Evolutionary conservation across 2,797 vertebrate genomes (phyloP).

Genomic region (Phoebastria nigripes): DNA sequence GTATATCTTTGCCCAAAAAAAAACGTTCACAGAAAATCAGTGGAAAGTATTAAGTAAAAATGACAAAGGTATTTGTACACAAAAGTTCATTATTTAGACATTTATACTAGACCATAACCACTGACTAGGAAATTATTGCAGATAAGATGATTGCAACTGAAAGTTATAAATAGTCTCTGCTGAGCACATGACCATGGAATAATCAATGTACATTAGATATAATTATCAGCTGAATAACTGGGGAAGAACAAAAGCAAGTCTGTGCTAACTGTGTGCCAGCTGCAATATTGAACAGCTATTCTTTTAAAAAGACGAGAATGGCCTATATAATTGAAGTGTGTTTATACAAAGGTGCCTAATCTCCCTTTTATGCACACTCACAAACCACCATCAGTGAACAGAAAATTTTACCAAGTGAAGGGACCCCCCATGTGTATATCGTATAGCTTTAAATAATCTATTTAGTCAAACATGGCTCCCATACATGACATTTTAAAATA

Average conservation of each 20-base stretch:
- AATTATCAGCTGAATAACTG: not conserved
- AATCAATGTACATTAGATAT: not conserved
- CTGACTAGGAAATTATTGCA: not conserved
- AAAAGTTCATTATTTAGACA: not conserved
- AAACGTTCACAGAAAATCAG: not conserved
- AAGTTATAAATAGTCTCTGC: slow-evolving; percentile 10
- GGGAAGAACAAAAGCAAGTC: not conserved
- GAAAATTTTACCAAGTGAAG: not conserved
- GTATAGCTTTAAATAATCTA: not conserved
- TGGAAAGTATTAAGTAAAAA: not conserved
- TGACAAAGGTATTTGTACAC: not conserved
- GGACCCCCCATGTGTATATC: not conserved
- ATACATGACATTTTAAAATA: not conserved
- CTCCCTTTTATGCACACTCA: not conserved
- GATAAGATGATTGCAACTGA: not conserved
- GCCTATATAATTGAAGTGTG: not conserved
- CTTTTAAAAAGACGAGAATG: not conserved
- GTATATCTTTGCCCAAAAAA: not conserved
- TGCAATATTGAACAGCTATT: not conserved
- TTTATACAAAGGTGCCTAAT: not conserved
- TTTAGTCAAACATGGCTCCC: not conserved
- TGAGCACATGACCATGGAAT: not conserved
- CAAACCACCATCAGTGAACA: not conserved
- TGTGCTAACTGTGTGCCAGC: not conserved
- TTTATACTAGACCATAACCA: not conserved